Evolutionary conservation across 2,113 vertebrate genomes (phyloP).

Genomic region (Furnarius figulus): DNA sequence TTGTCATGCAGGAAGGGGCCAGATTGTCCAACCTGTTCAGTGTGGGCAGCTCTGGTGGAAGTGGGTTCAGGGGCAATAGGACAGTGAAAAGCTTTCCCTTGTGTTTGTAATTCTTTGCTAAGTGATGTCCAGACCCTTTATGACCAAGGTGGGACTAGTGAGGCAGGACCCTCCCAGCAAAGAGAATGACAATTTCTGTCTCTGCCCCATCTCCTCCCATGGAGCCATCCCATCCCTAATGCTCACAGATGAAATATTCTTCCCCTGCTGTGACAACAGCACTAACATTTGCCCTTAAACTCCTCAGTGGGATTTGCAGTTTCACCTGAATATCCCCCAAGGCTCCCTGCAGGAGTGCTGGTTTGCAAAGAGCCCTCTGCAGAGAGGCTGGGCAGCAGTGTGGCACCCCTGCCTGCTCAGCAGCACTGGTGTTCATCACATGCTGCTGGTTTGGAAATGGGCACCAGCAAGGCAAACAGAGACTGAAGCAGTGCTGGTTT

Average conservation of each 20-base stretch:
- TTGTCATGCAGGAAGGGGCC: no score
- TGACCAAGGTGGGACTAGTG: rapidly evolving
- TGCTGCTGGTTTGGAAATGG: no score
- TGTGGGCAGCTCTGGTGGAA: no score
- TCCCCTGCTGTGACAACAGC: conserved; percentile 2
- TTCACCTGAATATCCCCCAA: neutral
- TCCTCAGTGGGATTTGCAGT: neutral
- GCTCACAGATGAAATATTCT: neutral
- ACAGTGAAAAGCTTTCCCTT: neutral
- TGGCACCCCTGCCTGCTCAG: no score
- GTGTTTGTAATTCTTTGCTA: neutral
- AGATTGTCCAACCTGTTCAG: no score
- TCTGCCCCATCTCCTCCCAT: neutral
- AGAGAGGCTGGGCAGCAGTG: no score
- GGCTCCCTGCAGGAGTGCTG: neutral
- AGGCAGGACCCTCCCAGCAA: neutral
- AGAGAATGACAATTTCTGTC: no score
- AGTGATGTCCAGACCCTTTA: neutral
- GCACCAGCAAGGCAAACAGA: no score
- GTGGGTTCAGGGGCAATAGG: neutral
- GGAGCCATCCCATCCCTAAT: neutral
- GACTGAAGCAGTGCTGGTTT: no score
- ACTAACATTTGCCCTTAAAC: neutral
- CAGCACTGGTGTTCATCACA: neutral
- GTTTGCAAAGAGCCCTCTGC: no score